Base-by-base conservation (phyloP, 2,888 invertebrate genomes). In the Imbricaverruca yamaguchii region DNA sequence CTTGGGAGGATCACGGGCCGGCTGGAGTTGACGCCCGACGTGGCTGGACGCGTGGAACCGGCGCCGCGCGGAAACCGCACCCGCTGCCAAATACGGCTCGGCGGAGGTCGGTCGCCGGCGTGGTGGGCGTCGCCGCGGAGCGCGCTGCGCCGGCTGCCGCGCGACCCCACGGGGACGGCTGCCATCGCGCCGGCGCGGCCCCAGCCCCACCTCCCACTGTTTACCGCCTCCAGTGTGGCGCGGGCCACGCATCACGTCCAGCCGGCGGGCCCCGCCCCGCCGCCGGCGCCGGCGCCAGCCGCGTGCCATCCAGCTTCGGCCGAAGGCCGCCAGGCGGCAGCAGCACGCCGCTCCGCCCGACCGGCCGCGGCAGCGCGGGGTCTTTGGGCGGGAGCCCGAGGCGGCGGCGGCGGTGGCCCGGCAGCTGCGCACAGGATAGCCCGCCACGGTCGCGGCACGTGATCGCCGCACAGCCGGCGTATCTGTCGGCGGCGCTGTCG, bases 321-420 rank as follows among this genome's bases (percentile, higher is more conserved):
- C 69, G 69, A 1, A 39, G 69, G 39, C 69, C 69, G 25, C 69
- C 69, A 69, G 69, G 69, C 15, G 69, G 69, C 69, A 69, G 69
- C 39, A 69, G 69, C 69, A 39, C 69, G 39, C 69, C 39, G 69
- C 69, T 23, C 69, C 39, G 69, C 69, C 69, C 69, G 69, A 10
- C 69, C 15, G 39, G 39, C 39, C 39, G 23, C 69, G 15, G 10
- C 25, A 15, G 61, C 61, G 15, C 61, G 61, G 15, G 39, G 39
- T 39, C 39, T 39, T 39, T 18, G 39, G 69, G 39, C 69, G 69
- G 69, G 69, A 69, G 0, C 69, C 69, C 69, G 39, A 12, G 69
- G 69, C 69, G 15, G 18, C 18, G 13, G 18, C 18, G 61, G 18
- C 7, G 61, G 18, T 0, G 23, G 69, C 69, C 69, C 13, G 39